Evolutionary conservation across 2,888 invertebrate species (phyloP).

Genomic region (Calameuta idolon): DNA sequence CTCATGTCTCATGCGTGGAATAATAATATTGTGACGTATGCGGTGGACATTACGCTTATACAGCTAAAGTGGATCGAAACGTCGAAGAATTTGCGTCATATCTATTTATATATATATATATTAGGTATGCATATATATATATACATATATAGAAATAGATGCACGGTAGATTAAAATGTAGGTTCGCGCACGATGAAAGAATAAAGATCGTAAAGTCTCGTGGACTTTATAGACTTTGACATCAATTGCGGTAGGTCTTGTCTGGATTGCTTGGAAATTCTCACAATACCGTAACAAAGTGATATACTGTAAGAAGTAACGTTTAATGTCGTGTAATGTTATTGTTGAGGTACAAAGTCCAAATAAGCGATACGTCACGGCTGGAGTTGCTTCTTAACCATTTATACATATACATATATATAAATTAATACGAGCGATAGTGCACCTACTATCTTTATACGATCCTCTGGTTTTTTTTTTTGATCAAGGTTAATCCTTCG

Average conservation of each 20-base stretch:
- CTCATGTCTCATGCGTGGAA: background rate
- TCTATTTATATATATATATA: background rate
- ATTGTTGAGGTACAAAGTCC: conserved; percentile 13
- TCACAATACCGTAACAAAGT: background rate
- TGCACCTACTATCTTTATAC: background rate
- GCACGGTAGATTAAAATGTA: background rate
- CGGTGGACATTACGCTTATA: background rate
- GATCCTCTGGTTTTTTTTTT: background rate
- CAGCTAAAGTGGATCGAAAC: background rate
- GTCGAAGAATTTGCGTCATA: background rate
- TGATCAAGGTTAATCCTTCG: background rate
- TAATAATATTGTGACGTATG: background rate
- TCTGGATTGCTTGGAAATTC: background rate
- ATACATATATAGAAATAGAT: background rate
- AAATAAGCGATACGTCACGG: conserved; percentile 5
- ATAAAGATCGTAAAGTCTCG: background rate
- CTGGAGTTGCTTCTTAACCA: background rate
- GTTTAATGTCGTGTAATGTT: background rate
- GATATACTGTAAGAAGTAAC: background rate
- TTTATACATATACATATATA: background rate
- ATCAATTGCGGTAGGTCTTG: conserved; percentile 34
- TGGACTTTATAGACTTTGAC: conserved; percentile 32
- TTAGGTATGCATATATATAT: background rate
- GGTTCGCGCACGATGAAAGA: background rate
- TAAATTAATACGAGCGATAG: background rate